Base-by-base conservation (phyloP, 35 echinoderm and acorn worm genomes). In the Chiridota heheva region DNA sequence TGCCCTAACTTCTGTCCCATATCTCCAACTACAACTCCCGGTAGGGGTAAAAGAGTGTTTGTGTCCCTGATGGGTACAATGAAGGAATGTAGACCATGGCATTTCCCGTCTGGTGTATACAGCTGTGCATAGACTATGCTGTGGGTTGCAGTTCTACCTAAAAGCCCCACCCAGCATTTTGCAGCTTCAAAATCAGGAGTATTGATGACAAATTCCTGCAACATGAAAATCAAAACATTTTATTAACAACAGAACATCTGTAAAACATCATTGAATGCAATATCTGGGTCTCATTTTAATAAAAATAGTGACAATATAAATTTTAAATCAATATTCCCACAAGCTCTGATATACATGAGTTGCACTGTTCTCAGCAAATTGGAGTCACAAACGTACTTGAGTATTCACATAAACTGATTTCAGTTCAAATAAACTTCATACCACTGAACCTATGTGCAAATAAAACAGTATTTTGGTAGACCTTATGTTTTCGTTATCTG, bases 161-260 rank as follows among this genome's bases (percentile, higher is more conserved):
- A 59, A 16, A 91, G 13, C 22, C 95, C 95, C 25, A 98, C 95
- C 95, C 95, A 98, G 31, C 40, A 87, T 56, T 98, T 98, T 27
- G 84, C 85, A 2, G 95, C 95, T 66, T 98, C 95, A 84, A 87
- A 88, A 77, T 98, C 95, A 10, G 95, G 95, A 12, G 95, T 98
- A 62, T 98, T 79, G 2, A 98, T 1, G 15, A 91, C 40, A 84
- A 91, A 98, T 44, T 91, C 95, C 95, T 98, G 69, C 37, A 33
- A 31, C 60, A 32, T 22, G 17, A 48, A 67, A 40, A 45, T 36
- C 61, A 18, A 71, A 39, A 71, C 15, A 12, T 12, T 64, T 64
- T 7, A 12, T n/a, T n/a, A 12, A 64, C 7, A 20, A 64, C 61
- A 20, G 13, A 12, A 64, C 7, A 64, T 27, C 29, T 12, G 31